These are phyloP conservation scores for Octomys mimax DNA, from an alignment of 2,797 vertebrate genomes.

Conservation along the genomic window DNA sequence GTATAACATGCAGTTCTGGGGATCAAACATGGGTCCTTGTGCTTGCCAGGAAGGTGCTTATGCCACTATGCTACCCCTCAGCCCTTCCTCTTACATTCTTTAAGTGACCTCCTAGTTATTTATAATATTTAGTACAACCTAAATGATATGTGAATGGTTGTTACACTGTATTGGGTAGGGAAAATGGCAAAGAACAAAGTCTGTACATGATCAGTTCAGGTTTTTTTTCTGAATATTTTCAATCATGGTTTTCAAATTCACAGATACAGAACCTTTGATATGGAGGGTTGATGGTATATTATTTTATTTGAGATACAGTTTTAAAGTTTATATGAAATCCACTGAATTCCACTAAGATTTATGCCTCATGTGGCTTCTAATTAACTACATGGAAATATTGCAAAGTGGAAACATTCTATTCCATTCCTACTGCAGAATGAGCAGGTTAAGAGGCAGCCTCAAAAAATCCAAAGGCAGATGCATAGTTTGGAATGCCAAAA, in stretches of 20 bases:
- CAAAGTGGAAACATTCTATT: conserved; percentile 60
- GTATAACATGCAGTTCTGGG: too few species aligned
- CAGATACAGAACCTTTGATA: background rate
- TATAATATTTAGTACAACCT: background rate
- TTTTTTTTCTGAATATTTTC: background rate
- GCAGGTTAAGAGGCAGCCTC: background rate
- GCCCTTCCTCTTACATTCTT: background rate
- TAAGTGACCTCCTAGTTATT: background rate
- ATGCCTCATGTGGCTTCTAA: conserved; percentile 43
- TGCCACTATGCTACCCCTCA: too few species aligned
- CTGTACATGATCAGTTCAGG: background rate
- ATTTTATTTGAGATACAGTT: conserved; percentile 28
- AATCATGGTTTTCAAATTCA: background rate
- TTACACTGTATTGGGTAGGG: background rate
- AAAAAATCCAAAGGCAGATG: conserved; percentile 38
- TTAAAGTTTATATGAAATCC: conserved; percentile 60
- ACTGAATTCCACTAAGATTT: conserved; percentile 60
- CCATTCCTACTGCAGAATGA: background rate
- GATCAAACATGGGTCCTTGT: too few species aligned
- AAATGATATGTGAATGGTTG: background rate
- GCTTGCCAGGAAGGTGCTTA: too few species aligned
- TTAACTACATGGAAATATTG: conserved; percentile 8
- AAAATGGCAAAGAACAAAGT: background rate
- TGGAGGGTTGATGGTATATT: background rate
- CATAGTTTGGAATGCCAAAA: background rate